Evolutionary conservation across 2,888 invertebrate genomes (phyloP).

Genomic region (Pachycephus smyrnensis): DNA sequence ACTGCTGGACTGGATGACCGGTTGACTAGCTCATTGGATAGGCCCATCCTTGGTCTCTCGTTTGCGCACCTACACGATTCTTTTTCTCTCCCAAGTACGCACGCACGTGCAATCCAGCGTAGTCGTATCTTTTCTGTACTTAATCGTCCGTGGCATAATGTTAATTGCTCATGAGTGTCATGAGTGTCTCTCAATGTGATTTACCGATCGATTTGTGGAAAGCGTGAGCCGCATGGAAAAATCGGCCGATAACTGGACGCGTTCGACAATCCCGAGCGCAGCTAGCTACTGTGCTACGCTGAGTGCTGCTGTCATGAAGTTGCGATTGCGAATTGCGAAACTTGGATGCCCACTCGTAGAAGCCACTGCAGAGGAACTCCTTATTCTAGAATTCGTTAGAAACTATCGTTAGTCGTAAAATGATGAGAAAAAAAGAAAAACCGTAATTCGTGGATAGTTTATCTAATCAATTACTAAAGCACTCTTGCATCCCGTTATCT

Average conservation of each 20-base stretch:
- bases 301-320: background rate
- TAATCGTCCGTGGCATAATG: conserved; percentile 45
- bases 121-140: conserved; percentile 35
- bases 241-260: background rate
- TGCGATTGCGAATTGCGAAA: background rate
- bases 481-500: background rate
- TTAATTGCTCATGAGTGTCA: conserved; percentile 49
- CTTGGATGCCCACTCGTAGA: background rate
- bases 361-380: background rate
- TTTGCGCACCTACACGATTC: background rate
- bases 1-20: background rate
- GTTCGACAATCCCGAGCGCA: background rate
- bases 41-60: conserved; percentile 6
- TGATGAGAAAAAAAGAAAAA: background rate
- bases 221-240: conserved; percentile 1
- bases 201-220: conserved; percentile 42
- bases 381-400: background rate
- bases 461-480: background rate
- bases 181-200: conserved; percentile 49
- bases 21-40: background rate
- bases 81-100: background rate
- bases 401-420: background rate
- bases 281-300: background rate
- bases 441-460: background rate
- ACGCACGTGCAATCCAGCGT: background rate